Conservation (phyloP, 2,888 invertebrate species). For the Cenopis cana region DNA sequence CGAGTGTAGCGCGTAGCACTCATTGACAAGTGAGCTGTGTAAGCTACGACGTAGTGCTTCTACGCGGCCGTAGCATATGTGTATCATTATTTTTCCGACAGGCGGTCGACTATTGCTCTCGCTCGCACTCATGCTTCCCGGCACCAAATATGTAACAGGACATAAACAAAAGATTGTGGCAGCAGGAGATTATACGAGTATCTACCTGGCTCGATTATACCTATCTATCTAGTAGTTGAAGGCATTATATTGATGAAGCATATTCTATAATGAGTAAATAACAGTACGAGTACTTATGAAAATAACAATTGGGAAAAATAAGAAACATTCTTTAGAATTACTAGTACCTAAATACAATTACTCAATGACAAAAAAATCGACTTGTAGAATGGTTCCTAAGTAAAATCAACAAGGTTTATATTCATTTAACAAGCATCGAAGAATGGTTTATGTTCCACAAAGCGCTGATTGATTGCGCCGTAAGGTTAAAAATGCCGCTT, state of each 20-base stretch:
- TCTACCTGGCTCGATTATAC: no score
- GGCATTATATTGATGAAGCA: no score
- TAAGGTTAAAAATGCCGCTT: constrained; percentile 30
- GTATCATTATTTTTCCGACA: neutral
- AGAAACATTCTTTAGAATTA: neutral
- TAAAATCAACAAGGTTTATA: neutral
- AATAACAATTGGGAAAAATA: no score
- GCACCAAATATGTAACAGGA: neutral
- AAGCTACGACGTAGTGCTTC: constrained; percentile 24
- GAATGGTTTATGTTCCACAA: constrained; percentile 29
- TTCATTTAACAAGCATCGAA: constrained; percentile 7
- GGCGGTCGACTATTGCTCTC: no score
- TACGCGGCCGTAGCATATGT: neutral
- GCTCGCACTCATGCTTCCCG: neutral
- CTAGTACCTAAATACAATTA: neutral
- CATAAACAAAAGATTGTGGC: no score
- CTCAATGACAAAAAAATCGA: neutral
- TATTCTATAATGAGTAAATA: no score
- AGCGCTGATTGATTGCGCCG: constrained; percentile 37
- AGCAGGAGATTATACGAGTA: no score
- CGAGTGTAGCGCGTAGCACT: no score
- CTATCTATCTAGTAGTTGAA: no score
- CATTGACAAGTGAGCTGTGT: neutral
- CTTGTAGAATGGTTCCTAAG: neutral
- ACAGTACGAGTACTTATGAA: no score